Evolutionary conservation across 1,140 invertebrate genomes (phyloP).

Genomic region (Drosophila hydei): DNA sequence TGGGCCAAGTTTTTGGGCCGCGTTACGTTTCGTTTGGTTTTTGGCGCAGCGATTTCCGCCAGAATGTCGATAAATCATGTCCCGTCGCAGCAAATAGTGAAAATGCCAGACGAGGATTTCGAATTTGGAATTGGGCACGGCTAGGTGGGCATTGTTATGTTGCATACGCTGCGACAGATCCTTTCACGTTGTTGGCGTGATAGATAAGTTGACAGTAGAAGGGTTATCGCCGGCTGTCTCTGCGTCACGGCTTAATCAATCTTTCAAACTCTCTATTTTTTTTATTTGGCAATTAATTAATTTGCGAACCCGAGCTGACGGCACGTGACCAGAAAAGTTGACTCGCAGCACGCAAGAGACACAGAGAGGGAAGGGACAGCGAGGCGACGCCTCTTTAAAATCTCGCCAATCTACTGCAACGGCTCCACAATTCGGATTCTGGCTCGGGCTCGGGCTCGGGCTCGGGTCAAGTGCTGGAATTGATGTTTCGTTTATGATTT

Average conservation of each 20-base stretch:
- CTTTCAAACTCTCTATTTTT: slow-evolving; percentile 34
- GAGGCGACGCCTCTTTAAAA: slow-evolving; percentile 38
- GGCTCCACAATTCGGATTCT: neutral
- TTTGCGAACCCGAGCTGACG: slow-evolving; percentile 46
- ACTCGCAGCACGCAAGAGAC: slow-evolving; percentile 5
- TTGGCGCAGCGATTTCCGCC: slow-evolving; percentile 76
- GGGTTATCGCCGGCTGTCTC: slow-evolving; percentile 54
- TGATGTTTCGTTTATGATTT: slow-evolving; percentile 84
- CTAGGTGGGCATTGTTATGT: neutral
- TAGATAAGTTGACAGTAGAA: slow-evolving; percentile 71
- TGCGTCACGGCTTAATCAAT: slow-evolving; percentile 58
- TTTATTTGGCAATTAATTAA: slow-evolving; percentile 75
- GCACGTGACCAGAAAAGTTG: slow-evolving; percentile 57
- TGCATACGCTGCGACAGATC: slow-evolving; percentile 11
- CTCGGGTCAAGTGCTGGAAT: slow-evolving; percentile 83
- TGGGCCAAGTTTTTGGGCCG: slow-evolving; percentile 54
- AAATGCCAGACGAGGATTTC: slow-evolving; percentile 34
- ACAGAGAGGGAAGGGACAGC: neutral
- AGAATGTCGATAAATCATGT: slow-evolving; percentile 78
- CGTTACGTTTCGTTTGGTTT: slow-evolving; percentile 63
- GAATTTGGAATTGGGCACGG: neutral
- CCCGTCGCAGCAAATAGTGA: slow-evolving; percentile 32
- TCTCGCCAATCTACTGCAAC: neutral
- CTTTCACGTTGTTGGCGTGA: slow-evolving; percentile 65
- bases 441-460: slow-evolving; percentile 4